Percentiles rank a stretch among this genome's conserved stretches.
Conservation (phyloP, 1,140 invertebrate genomes). For the Agrypnia vestita region DNA sequence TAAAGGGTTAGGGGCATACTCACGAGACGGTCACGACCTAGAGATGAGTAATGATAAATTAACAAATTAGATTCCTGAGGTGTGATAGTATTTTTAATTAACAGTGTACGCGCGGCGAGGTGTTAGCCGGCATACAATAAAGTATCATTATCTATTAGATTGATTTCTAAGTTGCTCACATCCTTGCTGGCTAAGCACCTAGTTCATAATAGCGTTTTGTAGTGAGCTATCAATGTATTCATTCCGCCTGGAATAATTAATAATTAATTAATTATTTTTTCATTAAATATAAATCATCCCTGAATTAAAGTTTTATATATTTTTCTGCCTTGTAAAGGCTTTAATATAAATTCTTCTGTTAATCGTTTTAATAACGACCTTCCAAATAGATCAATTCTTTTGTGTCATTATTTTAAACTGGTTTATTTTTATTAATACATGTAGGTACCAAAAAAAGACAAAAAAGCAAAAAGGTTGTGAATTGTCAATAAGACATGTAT, state of each 20-base stretch:
- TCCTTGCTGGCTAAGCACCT: too few species aligned
- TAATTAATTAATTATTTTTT: not conserved
- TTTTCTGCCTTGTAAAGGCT: not conserved
- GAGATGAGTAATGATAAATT: conserved; percentile 49
- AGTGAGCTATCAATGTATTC: too few species aligned
- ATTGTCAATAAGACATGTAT: too few species aligned
- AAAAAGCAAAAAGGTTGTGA: too few species aligned
- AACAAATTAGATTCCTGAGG: conserved; percentile 48
- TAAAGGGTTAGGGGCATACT: conserved; percentile 7
- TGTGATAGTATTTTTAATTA: conserved; percentile 51
- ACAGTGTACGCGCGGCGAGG: conserved; percentile 24
- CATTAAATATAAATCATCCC: not conserved
- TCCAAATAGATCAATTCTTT: too few species aligned
- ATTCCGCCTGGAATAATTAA: not conserved
- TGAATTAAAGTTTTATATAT: not conserved
- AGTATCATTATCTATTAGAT: not conserved
- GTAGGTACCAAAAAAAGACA: too few species aligned
- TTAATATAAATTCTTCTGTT: too few species aligned
- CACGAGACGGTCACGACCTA: conserved; percentile 41
- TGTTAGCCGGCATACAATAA: conserved; percentile 15
- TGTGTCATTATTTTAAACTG: too few species aligned
- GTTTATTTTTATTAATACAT: too few species aligned
- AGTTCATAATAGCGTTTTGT: too few species aligned
- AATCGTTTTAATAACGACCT: too few species aligned
- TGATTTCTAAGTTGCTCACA: not conserved